Evolutionary conservation across 2,797 vertebrate genomes (phyloP).

Genomic region (Parauchenoglanis ngamensis): DNA sequence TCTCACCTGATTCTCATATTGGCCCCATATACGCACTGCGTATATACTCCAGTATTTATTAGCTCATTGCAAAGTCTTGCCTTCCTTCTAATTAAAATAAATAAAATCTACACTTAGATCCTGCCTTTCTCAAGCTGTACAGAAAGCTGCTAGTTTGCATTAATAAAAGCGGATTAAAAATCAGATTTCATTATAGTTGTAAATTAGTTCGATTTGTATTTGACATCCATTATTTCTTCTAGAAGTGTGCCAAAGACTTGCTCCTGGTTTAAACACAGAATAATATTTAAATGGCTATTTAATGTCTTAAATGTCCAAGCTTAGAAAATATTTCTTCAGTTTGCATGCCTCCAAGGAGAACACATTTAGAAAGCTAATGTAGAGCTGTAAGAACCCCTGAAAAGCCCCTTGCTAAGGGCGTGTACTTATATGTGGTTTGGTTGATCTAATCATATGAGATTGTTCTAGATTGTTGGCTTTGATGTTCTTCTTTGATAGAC

Average conservation of each 20-base stretch:
- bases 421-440: not conserved
- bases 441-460: not conserved
- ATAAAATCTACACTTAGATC: not conserved
- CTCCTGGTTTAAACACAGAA: not conserved
- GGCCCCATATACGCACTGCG: not conserved
- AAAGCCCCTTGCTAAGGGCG: not conserved
- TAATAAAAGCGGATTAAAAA: not conserved
- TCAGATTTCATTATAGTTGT: not conserved
- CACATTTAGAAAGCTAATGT: not conserved
- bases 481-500: not conserved
- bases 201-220: not conserved
- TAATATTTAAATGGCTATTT: not conserved
- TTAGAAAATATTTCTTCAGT: not conserved
- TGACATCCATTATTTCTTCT: not conserved
- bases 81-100: not conserved
- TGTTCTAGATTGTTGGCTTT: slow-evolving; percentile 9
- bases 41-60: not conserved
- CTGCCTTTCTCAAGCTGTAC: not conserved
- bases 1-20: not conserved
- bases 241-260: not conserved
- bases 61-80: not conserved
- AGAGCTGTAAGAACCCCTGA: not conserved
- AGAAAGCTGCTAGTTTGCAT: not conserved
- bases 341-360: not conserved
- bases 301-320: not conserved